phyloP scores from a whole-genome alignment of 2,113 vertebrate species.

The Corapipo altera region DNA sequence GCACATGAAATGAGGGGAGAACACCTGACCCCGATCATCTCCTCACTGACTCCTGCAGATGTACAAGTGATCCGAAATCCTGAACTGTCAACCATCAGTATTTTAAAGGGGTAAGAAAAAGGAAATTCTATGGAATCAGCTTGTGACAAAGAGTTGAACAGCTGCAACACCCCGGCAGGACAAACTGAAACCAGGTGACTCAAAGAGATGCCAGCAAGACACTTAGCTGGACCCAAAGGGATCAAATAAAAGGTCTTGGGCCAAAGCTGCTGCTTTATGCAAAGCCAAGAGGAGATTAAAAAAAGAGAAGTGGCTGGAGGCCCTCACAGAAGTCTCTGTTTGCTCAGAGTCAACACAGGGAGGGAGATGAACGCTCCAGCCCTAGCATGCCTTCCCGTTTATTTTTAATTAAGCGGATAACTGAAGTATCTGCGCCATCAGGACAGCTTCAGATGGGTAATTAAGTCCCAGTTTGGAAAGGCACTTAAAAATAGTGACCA shows the following conservation, averaged over 20 bases:
- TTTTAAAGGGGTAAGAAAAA: neutral
- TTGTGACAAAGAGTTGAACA: neutral
- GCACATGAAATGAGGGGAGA: neutral
- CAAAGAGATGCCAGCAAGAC: neutral
- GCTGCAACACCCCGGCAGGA: neutral
- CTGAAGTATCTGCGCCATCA: neutral
- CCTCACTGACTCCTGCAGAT: neutral
- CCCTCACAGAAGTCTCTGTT: neutral
- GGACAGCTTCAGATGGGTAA: constrained; percentile 10
- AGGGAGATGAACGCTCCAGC: neutral
- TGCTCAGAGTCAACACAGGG: neutral
- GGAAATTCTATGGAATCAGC: neutral
- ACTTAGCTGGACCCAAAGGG: neutral
- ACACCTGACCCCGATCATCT: rapidly evolving
- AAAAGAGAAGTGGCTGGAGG: neutral
- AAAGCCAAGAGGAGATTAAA: neutral
- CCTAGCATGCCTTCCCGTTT: neutral
- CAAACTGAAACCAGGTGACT: neutral
- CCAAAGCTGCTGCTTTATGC: neutral
- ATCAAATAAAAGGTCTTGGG: neutral
- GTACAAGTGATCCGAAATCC: neutral
- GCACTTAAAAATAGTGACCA: constrained; percentile 59
- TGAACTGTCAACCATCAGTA: neutral
- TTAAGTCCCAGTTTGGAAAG: constrained; percentile 37
- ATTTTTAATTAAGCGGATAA: constrained; percentile 54